Evolutionary conservation across 2,888 invertebrate species (phyloP).

Genomic region (Aphrophora alni): DNA sequence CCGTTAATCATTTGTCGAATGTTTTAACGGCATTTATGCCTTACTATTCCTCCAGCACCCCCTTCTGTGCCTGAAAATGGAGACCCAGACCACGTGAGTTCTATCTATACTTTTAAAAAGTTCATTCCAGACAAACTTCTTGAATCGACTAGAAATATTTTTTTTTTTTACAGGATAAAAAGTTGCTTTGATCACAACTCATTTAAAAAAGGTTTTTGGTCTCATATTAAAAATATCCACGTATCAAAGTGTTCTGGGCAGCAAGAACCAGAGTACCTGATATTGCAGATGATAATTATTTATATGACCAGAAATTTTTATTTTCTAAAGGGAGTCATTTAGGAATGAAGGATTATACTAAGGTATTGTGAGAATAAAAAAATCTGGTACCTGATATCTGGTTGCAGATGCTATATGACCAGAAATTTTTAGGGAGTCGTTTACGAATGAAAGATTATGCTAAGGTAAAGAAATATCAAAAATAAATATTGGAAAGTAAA

Average conservation of each 20-base stretch:
- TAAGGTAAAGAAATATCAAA: not conserved
- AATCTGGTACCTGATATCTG: no score
- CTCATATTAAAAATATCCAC: slow-evolving; percentile 22
- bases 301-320: no score
- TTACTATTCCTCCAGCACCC: no score
- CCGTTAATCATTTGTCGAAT: no score
- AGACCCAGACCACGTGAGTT: not conserved
- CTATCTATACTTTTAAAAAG: slow-evolving; percentile 3
- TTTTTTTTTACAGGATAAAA: no score
- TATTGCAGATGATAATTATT: slow-evolving; percentile 9
- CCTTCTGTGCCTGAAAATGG: no score
- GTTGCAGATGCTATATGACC: no score
- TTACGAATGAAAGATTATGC: not conserved
- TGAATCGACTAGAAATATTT: not conserved
- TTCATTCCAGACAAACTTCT: slow-evolving; percentile 16
- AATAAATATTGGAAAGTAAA: slow-evolving; percentile 24
- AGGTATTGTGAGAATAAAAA: no score
- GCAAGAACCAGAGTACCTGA: not conserved
- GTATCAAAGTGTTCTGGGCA: slow-evolving; percentile 37
- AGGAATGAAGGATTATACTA: no score
- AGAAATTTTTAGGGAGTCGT: slow-evolving; percentile 6
- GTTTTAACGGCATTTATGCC: no score
- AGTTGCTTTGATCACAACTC: not conserved
- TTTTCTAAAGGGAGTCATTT: no score
- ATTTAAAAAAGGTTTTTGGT: slow-evolving; percentile 24